A percentile compares a stretch with the other conserved stretches of the same genome.
These are phyloP conservation scores for Panagrolaimus sp. DNA, from an alignment of 1,140 invertebrate species.

Conservation along the genomic window DNA sequence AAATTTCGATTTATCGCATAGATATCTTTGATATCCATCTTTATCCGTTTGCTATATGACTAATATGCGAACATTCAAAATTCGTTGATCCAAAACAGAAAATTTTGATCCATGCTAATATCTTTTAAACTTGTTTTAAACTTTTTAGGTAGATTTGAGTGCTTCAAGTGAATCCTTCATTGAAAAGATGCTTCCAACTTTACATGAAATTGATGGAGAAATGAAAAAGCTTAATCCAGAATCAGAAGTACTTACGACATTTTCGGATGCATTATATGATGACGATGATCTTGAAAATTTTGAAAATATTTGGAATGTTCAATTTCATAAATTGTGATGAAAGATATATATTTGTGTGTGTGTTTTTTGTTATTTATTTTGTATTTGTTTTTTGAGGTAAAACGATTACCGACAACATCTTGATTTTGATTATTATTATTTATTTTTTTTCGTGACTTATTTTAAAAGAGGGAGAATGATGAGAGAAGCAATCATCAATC, in stretches of 20 bases:
- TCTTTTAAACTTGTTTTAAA: background rate
- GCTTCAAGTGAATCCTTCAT: background rate
- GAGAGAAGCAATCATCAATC: too few relatives aligned
- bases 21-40: background rate
- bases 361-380: background rate
- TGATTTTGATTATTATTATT: too few relatives aligned
- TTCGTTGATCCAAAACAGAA: too few relatives aligned
- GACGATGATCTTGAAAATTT: background rate
- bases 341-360: too few relatives aligned
- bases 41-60: background rate
- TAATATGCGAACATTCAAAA: background rate
- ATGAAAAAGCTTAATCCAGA: background rate
- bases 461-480: too few relatives aligned
- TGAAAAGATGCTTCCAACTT: background rate
- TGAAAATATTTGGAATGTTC: too few relatives aligned
- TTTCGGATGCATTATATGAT: background rate
- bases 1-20: background rate
- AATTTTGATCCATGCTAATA: too few relatives aligned
- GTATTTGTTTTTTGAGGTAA: background rate
- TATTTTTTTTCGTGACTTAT: too few relatives aligned
- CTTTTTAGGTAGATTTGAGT: background rate
- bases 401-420: too few relatives aligned
- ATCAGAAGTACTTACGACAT: background rate
- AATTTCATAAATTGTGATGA: background rate
- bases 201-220: background rate